Percentiles rank a stretch among this genome's conserved stretches.
Evolutionary conservation across 2,888 invertebrate species (phyloP).

Genomic region (Drosophila mulleri): DNA sequence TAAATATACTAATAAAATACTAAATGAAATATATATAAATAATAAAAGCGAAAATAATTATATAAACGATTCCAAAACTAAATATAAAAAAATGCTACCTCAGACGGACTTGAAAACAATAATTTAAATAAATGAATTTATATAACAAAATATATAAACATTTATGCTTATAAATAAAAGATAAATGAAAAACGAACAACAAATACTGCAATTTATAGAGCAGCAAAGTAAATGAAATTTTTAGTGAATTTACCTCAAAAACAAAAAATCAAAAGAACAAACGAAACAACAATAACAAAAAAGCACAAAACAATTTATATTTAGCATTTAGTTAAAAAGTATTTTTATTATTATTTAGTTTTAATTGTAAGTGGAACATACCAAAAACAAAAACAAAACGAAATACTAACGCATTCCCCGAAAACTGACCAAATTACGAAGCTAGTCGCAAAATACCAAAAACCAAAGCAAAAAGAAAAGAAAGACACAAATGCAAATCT

Average conservation of each 20-base stretch:
- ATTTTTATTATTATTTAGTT: constrained; percentile 56
- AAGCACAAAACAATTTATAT: constrained; percentile 56
- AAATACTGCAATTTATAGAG: constrained; percentile 45
- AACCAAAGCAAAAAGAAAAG: constrained; percentile 2
- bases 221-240: constrained; percentile 62
- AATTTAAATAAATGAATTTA: constrained; percentile 80
- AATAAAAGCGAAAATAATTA: constrained; percentile 16
- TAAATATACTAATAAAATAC: constrained; percentile 56
- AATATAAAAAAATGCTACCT: constrained; percentile 72
- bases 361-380: constrained; percentile 57
- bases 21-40: constrained; percentile 44
- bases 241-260: constrained; percentile 80
- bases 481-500: constrained; percentile 38
- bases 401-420: constrained; percentile 21
- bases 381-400: constrained; percentile 25
- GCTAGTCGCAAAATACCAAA: constrained; percentile 49
- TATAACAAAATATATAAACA: constrained; percentile 48
- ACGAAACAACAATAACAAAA: constrained; percentile 21
- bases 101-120: constrained; percentile 83
- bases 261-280: not conserved
- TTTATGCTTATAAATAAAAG: constrained; percentile 43
- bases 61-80: constrained; percentile 19
- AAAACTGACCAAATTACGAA: constrained; percentile 60
- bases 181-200: constrained; percentile 6
- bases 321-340: constrained; percentile 53